These are phyloP conservation scores for Psylliodes chrysocephalus DNA, from an alignment of 2,888 invertebrate genomes.

Conservation along the genomic window DNA sequence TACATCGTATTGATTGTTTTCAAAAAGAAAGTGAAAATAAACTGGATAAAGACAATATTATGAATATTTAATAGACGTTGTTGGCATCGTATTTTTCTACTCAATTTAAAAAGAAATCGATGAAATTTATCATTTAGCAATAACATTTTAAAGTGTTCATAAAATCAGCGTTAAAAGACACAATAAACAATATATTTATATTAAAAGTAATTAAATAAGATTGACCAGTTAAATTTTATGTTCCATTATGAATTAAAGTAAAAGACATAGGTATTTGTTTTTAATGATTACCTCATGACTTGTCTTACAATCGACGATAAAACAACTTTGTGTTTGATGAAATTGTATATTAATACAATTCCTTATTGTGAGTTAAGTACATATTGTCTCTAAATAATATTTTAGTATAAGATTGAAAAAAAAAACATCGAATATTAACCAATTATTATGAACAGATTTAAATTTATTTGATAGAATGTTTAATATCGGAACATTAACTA, in stretches of 20 bases:
- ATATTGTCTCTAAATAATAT: constrained; percentile 7
- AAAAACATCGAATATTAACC: no score
- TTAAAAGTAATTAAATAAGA: constrained; percentile 9
- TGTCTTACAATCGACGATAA: constrained; percentile 12
- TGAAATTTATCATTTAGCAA: background rate
- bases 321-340: constrained; percentile 10
- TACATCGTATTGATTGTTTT: no score
- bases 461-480: no score
- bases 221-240: constrained; percentile 7
- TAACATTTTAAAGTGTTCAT: background rate
- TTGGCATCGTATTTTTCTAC: no score
- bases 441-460: no score
- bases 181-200: constrained; percentile 10
- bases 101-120: no score
- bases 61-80: no score
- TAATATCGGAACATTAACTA: no score
- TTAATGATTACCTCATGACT: constrained; percentile 8
- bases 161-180: background rate
- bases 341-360: constrained; percentile 1
- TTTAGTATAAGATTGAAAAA: background rate
- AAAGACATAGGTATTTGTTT: constrained; percentile 1
- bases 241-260: constrained; percentile 13
- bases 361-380: constrained; percentile 6
- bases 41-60: no score
- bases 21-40: no score